phyloP scores from a whole-genome alignment of 2,888 invertebrate species.

The Eristalis arbustorum region DNA sequence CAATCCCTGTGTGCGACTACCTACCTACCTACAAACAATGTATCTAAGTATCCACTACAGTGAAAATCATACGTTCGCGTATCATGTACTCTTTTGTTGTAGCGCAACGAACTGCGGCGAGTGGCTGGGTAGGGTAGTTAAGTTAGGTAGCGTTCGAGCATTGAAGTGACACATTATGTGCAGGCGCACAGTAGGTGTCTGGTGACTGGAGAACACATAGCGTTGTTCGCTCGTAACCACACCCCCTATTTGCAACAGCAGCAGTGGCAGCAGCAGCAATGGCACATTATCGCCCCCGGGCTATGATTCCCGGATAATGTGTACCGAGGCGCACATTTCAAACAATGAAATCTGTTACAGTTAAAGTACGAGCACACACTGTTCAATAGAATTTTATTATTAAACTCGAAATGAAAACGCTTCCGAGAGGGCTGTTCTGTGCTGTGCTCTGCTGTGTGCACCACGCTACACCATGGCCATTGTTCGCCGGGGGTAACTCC shows the following conservation, averaged over 20 bases:
- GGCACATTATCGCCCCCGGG: constrained; percentile 52
- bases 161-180: constrained; percentile 79
- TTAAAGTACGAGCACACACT: constrained; percentile 47
- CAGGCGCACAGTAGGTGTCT: constrained; percentile 60
- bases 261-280: constrained; percentile 67
- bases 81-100: constrained; percentile 58
- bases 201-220: constrained; percentile 72
- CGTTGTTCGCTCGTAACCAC: constrained; percentile 74
- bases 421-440: constrained; percentile 22
- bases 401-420: constrained; percentile 47
- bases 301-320: constrained; percentile 64
- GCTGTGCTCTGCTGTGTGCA: neutral
- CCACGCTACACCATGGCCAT: constrained; percentile 12
- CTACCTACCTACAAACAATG: constrained; percentile 54
- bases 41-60: constrained; percentile 48
- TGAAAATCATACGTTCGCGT: constrained; percentile 43
- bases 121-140: constrained; percentile 56
- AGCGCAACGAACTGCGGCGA: constrained; percentile 49
- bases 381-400: constrained; percentile 64
- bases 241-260: constrained; percentile 72
- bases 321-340: constrained; percentile 48
- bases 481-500: constrained; percentile 58
- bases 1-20: constrained; percentile 38
- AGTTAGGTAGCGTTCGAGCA: constrained; percentile 73
- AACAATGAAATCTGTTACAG: constrained; percentile 67